Evolutionary conservation across 1,140 invertebrate genomes (phyloP), one percentile per base, ranked within the genome.

Genomic region (Belonocnema kinseyi): DNA sequence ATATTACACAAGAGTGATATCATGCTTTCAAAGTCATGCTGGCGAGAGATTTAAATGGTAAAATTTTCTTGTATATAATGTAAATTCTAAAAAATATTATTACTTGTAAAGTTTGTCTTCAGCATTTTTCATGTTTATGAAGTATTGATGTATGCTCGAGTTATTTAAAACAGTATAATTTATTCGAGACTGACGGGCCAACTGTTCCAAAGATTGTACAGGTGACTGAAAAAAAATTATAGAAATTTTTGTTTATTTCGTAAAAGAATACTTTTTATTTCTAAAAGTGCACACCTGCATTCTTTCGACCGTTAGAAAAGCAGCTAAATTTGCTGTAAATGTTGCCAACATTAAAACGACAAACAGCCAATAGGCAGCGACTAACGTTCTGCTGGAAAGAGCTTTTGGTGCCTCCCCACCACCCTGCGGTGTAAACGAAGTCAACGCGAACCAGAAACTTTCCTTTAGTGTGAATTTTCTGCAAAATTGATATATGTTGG

Each of bases 281-380:
- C 72, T 72, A 11, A 72, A 66, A 72, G 19, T 1, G 10, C 53
- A 76, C 88, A 96, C 95, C 93, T 97, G 97, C 97, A 98, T 98
- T 87, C 97, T 94, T 91, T 98, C 98, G 3, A 99, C 98, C 0
- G 98, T 99, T 0, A 99, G 93, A 89, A 99, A 99, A 2, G 98
- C 98, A 5, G 98, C 98, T 80, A 99, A 91, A 90, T 99, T 99
- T 6, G 98, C 98, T 0, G 98, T 99, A 89, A 99, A 99, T 1
- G 98, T 98, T 0, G 97, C 97, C 81, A 98, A 87, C 96, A 98
- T 98, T 1, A 98, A 92, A 0, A 98, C 96, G 4, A 98, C 97
- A 89, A 98, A 98, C 0, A 98, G 92, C 97, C 97, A 98, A 88
- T 98, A 98, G 14, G 97, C 97, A 1, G 97, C 97, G 0, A 98